Percentiles rank a stretch among this genome's conserved stretches.
These are phyloP conservation scores for Dichetophora obliterata DNA, from an alignment of 2,888 invertebrate genomes.

Conservation along the genomic window DNA sequence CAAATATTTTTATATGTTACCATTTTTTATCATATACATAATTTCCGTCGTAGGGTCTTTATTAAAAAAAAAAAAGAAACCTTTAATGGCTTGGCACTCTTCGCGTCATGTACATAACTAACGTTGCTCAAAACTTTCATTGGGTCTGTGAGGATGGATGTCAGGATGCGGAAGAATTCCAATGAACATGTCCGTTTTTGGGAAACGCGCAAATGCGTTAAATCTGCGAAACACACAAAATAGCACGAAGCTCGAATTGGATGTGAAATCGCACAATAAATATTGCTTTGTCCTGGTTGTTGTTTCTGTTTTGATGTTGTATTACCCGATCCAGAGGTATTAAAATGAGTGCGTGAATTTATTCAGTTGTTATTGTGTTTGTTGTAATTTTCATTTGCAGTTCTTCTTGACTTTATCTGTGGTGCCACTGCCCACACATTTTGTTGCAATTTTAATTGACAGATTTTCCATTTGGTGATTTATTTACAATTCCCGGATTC, in stretches of 20 bases:
- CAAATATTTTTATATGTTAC: too few species aligned
- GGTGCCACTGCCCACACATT: not conserved
- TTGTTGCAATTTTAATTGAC: conserved; percentile 21
- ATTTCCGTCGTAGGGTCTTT: too few species aligned
- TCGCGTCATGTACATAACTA: too few species aligned
- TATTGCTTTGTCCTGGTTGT: conserved; percentile 32
- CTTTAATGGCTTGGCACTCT: too few species aligned
- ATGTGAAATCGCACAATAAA: conserved; percentile 9
- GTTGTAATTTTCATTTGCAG: conserved; percentile 13
- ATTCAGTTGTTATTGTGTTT: conserved; percentile 1
- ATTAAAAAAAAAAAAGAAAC: too few species aligned
- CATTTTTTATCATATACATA: too few species aligned
- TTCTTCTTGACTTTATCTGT: conserved; percentile 3
- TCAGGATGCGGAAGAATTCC: not conserved
- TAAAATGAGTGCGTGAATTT: conserved; percentile 24
- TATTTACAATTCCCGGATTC: conserved; percentile 37
- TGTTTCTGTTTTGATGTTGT: conserved; percentile 28
- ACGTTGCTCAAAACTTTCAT: too few species aligned
- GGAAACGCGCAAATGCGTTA: conserved; percentile 64
- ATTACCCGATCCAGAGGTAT: conserved; percentile 4
- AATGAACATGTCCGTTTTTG: conserved; percentile 20
- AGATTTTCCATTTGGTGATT: conserved; percentile 32
- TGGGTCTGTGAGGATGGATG: too few species aligned
- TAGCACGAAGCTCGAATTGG: conserved; percentile 61
- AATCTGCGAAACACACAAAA: conserved; percentile 68